These are phyloP conservation scores for Drosophila ogumai DNA, from an alignment of 1,140 invertebrate genomes.

Conservation along the genomic window DNA sequence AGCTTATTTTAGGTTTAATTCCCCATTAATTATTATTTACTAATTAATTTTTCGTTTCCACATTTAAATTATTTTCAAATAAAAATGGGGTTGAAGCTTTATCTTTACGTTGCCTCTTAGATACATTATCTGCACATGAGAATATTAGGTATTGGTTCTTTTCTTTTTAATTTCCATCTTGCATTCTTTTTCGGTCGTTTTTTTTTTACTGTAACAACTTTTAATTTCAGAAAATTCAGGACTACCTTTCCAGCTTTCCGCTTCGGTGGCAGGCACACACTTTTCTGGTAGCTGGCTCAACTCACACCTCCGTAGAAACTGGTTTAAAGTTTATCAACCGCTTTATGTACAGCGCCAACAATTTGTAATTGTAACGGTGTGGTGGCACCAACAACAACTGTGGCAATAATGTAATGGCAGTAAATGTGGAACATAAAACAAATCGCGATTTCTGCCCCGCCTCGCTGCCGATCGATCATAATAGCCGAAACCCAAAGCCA, in stretches of 20 bases:
- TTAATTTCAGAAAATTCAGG: slow-evolving; percentile 13
- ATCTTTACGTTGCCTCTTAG: no score
- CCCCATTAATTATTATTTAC: not conserved
- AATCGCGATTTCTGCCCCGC: slow-evolving; percentile 76
- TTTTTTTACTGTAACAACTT: not conserved
- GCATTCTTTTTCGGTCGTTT: not conserved
- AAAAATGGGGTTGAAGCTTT: no score
- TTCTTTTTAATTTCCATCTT: not conserved
- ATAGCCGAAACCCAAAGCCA: slow-evolving; percentile 43
- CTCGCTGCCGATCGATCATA: slow-evolving; percentile 77
- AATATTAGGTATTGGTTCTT: not conserved
- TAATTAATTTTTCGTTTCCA: not conserved
- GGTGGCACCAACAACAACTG: slow-evolving; percentile 39
- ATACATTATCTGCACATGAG: not conserved
- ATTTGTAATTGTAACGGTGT: slow-evolving; percentile 75
- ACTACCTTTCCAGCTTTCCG: slow-evolving; percentile 15
- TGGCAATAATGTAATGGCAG: slow-evolving; percentile 59
- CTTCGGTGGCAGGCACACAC: slow-evolving; percentile 3
- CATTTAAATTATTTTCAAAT: not conserved
- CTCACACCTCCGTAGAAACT: slow-evolving; percentile 60
- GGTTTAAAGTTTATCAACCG: slow-evolving; percentile 69
- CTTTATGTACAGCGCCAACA: slow-evolving; percentile 58
- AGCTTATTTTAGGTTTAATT: not conserved
- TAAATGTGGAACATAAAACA: slow-evolving; percentile 81
- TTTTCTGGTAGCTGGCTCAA: slow-evolving; percentile 27